Evolutionary conservation across 1,140 invertebrate genomes (phyloP).

Genomic region (Telenomus remus): DNA sequence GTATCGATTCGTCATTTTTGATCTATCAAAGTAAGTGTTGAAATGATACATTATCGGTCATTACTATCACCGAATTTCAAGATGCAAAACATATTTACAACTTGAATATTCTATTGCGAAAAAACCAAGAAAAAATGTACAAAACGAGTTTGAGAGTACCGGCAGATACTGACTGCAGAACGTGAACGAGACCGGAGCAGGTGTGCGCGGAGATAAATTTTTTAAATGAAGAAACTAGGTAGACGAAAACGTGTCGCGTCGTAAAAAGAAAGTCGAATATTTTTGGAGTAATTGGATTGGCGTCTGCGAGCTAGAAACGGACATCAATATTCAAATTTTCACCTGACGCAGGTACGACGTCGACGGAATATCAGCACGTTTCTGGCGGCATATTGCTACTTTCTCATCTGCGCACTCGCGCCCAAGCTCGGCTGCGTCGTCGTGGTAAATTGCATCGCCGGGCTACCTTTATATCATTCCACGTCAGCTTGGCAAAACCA

Average conservation of each 20-base stretch:
- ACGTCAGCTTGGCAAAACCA: conserved; percentile 35
- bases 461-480: conserved; percentile 50
- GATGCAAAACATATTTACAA: no score
- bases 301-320: conserved; percentile 17
- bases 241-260: background rate
- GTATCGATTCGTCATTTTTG: background rate
- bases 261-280: conserved; percentile 33
- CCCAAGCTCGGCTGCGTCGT: conserved; percentile 43
- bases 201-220: background rate
- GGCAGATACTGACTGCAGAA: no score
- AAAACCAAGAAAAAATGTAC: no score
- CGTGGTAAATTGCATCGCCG: conserved; percentile 43
- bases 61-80: background rate
- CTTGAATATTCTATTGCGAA: no score
- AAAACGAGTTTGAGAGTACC: no score
- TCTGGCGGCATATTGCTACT: conserved; percentile 51
- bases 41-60: background rate
- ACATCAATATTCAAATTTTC: conserved; percentile 52
- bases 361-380: conserved; percentile 50
- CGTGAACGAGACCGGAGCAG: no score
- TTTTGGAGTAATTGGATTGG: conserved; percentile 39
- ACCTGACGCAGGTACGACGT: conserved; percentile 44
- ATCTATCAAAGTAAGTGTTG: background rate
- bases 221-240: conserved; percentile 4
- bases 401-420: conserved; percentile 48